Evolutionary conservation across 1,140 invertebrate species (phyloP), one percentile per base, ranked within the genome.

Genomic region (Halictus rubicundus): DNA sequence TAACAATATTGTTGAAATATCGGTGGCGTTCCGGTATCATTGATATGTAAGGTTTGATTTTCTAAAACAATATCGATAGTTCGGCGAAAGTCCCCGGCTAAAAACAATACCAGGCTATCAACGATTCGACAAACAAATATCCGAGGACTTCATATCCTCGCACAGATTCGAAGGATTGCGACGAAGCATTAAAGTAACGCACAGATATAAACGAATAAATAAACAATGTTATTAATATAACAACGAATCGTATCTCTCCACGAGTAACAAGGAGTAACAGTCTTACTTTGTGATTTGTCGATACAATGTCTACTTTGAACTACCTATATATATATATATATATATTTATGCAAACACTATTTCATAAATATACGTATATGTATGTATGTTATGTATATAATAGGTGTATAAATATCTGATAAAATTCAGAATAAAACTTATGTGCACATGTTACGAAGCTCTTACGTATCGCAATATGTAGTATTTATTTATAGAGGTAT

Each of bases 271-370:
- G 59, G 76, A 71, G 64, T 60, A 72, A 78, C 76, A 78, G 76
- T 78, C 76, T 78, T 78, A 65, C 52, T 54, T 78, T 64, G 32
- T 64, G 60, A 78, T 78, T 78, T 78, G 68, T 78, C 60, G 49
- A 64, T 78, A 78, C 68, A 46, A 54, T 71, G 59, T 37, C 42
- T 63, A 57, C 42, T 63, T 52, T 19, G 32, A n/a, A 68, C 42
- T 46, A 46, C 42, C 42, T 71, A 71, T 42, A 6, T 19, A 42
- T 23, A 49, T 63, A 68, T 32, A 10, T 54, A n/a, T 78, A 61
- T 59, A 46, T 52, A 6, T 19, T 64, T 42, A 57, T 21, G 42
- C 42, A n/a, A 63, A 23, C 21, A 57, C 46, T 64, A 63, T 25
- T 60, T 25, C 46, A 61, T 60, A 27, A 21, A 70, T 68, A 68